Base-by-base conservation (phyloP, 53 echinoderm and acorn worm genomes). In the Temnopleurus reevesii region DNA sequence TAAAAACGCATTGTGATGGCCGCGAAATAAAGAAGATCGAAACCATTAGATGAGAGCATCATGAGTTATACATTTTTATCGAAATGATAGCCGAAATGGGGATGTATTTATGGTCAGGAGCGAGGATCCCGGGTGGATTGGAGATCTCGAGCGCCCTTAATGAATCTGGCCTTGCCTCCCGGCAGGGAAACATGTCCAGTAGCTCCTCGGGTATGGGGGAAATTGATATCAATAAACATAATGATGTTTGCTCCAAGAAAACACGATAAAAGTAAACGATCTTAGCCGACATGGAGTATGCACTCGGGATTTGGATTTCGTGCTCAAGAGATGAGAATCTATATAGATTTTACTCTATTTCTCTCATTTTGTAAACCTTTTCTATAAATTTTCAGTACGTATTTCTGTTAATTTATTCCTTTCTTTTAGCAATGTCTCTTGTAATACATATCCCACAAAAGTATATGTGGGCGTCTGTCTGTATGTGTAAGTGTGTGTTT, bases 201-300 rank as follows among this genome's bases (percentile, higher is more conserved):
- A 5, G 36, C 71, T 71, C 41, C 8, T 71, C 41, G 23, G 71
- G 41, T n/a, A 38, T n/a, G 71, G 1, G 21, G 43, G 38, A 71
- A 71, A 41, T 71, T 71, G 71, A 71, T 71, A 71, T 71, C 71
- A 71, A 71, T 71, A 71, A 71, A 71, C 41, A 41, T 71, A 71
- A 71, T 41, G 71, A 71, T 71, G 71, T 71, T 71, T 71, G 71
- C 31, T 71, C 41, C 71, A 13, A 5, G 41, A 38, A 23, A 71
- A 71, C 71, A 71, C 71, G 41, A 27, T 8, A 41, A 56, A 21
- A 38, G 71, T 41, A 71, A 71, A 71, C 71, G 71, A n/a, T 71
- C 71, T 71, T 71, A n/a, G 41, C 41, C 71, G 71, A 71, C 71
- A 71, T 43, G 8, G 21, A 38, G 43, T 6, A 9, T 43, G 41